Percentiles rank a stretch among this genome's conserved stretches.
phyloP scores from a whole-genome alignment of 2,797 vertebrate genomes.

The Gambelia wislizenii region DNA sequence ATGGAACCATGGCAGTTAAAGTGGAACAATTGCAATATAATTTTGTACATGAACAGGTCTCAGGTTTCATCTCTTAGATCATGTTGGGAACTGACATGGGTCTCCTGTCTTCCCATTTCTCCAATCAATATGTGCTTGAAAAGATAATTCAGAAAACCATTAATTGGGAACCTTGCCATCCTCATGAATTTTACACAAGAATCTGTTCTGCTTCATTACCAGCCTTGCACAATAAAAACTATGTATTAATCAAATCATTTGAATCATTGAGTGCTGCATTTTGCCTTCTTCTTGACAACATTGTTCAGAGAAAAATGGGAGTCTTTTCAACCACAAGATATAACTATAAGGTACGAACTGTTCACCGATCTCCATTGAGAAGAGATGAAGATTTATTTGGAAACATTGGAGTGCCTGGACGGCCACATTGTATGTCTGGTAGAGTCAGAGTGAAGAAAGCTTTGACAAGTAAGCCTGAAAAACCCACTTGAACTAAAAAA shows the following conservation, averaged over 20 bases:
- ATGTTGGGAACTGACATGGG: background rate
- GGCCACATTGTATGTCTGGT: too few species aligned
- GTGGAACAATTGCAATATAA: background rate
- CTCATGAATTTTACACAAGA: background rate
- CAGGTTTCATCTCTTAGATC: background rate
- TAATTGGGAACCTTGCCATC: background rate
- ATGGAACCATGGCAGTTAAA: background rate
- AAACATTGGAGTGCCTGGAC: too few species aligned
- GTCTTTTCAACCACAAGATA: background rate
- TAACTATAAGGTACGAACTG: too few species aligned
- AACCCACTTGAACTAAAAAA: too few species aligned
- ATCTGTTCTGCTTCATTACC: slow-evolving; percentile 2
- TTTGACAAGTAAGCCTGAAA: too few species aligned
- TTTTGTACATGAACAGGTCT: background rate
- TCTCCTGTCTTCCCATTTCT: background rate
- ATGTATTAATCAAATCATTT: slow-evolving; percentile 9
- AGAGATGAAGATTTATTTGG: too few species aligned
- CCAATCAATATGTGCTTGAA: background rate
- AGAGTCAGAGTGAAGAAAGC: too few species aligned
- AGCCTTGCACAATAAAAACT: slow-evolving; percentile 1
- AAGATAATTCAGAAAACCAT: background rate
- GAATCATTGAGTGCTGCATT: background rate
- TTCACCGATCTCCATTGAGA: too few species aligned
- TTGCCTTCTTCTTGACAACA: background rate
- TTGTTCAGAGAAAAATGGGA: background rate